Evolutionary conservation across 92 coral and sea anemone species (phyloP), one percentile per base, ranked within the genome.

Genomic region (Micromussa lordhowensis): DNA sequence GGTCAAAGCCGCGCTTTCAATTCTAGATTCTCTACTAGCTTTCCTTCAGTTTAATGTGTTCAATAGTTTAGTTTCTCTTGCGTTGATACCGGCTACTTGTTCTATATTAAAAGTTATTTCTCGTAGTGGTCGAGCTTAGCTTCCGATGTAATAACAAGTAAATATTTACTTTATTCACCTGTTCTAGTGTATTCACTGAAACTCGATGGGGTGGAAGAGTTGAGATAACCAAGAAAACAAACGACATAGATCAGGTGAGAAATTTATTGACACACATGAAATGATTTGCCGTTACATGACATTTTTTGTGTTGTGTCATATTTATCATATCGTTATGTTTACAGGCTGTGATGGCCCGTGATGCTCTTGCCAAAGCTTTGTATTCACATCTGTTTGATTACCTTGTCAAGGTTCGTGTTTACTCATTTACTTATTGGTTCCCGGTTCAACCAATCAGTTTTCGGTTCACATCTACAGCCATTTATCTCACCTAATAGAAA

Each of bases 201-300:
- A 91, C 96, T 12, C 96, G 98, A 17, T 94, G 98, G 95, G 96
- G 98, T 78, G 98, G 98, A n/a, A 64, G 86, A 57, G 92, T 92
- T 32, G 98, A 95, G 79, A 91, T 94, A 55, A 95, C 93, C 61
- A 95, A 92, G 91, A 94, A 92, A 87, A 95, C 96, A 54, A 92
- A 94, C 40, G 92, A 95, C 63, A 73, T 69, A 44, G 93, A 94
- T 61, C 98, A 92, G 96, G 96, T 93, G 49, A 24, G 83, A 57
- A 4, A 17, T 24, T 7, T 4, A 9, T 44, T 15, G 32, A 11
- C 24, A 28, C 26, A 5, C 21, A 73, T 21, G 5, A 36, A 75
- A 30, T 48, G 21, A 19, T 4, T 32, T 26, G 17, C 19, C 19
- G 44, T 31, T 54, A 1, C 0, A 31, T 54, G 3, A 29, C 68